These are phyloP conservation scores for Heliconius ethilla DNA, from an alignment of 2,888 invertebrate species.

Conservation along the genomic window DNA sequence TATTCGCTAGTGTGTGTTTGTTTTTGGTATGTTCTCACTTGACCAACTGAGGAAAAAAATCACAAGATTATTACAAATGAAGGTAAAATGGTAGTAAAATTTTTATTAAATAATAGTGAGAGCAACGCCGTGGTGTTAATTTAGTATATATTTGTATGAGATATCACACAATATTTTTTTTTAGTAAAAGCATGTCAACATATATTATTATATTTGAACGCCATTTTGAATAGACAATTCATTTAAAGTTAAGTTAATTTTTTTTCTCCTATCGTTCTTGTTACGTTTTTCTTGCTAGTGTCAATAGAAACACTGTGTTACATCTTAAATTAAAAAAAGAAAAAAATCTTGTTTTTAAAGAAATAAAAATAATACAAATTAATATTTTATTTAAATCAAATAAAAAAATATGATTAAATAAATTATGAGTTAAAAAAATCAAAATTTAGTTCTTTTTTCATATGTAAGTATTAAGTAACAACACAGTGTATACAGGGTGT, in stretches of 20 bases:
- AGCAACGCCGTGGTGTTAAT: neutral
- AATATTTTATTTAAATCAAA: neutral
- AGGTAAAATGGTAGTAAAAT: neutral
- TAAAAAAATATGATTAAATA: neutral
- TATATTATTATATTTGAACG: conserved; percentile 5
- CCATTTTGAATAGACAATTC: conserved; percentile 14
- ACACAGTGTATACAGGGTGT: conserved; percentile 22
- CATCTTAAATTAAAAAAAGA: neutral
- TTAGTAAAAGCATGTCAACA: neutral
- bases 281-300: conserved; percentile 19
- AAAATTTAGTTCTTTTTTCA: neutral
- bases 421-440: neutral
- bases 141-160: conserved; percentile 1
- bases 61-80: neutral
- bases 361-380: neutral
- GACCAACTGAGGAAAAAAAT: neutral
- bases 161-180: neutral
- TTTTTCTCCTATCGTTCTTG: conserved; percentile 17
- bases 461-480: conserved; percentile 3
- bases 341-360: neutral
- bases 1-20: conserved; percentile 16
- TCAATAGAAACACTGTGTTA: conserved; percentile 26
- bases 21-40: neutral
- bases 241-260: conserved; percentile 14
- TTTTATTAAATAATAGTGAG: neutral